A percentile compares a stretch with the other conserved stretches of the same genome.
phyloP scores from a whole-genome alignment of 2,113 vertebrate genomes.

The Colinus virginianus region DNA sequence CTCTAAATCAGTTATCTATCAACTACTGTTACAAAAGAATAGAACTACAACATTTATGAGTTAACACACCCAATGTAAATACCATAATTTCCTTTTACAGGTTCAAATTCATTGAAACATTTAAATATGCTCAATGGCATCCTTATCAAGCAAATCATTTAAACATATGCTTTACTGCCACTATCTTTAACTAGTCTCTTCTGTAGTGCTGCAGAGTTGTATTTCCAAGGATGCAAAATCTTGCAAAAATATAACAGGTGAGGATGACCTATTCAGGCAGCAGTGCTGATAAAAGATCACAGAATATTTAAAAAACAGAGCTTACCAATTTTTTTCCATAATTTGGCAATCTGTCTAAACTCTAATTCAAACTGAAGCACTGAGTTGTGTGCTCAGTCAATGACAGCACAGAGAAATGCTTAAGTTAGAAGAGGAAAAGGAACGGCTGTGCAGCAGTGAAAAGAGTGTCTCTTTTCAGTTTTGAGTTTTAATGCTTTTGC shows the following conservation, averaged over 20 bases:
- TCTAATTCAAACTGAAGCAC: not conserved
- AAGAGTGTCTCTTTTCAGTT: not conserved
- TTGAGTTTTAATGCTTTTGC: not conserved
- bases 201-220: not conserved
- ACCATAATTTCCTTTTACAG: not conserved
- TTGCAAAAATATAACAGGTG: not conserved
- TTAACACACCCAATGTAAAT: not conserved
- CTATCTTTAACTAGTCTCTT: constrained; percentile 1
- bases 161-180: not conserved
- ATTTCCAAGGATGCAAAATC: not conserved
- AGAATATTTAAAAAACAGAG: not conserved
- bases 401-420: not conserved
- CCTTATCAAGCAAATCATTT: not conserved
- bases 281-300: not conserved
- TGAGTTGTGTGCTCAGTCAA: not conserved
- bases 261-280: not conserved
- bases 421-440: not conserved
- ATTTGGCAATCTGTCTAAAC: not conserved
- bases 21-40: not conserved
- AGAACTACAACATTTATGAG: not conserved
- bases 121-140: not conserved
- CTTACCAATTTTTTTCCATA: not conserved
- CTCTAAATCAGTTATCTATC: constrained; percentile 27
- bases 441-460: not conserved
- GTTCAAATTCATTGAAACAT: not conserved